A percentile compares a stretch with the other conserved stretches of the same genome.
Evolutionary conservation across 2,797 vertebrate genomes (phyloP).

Genomic region (Leptatherina wallacei): DNA sequence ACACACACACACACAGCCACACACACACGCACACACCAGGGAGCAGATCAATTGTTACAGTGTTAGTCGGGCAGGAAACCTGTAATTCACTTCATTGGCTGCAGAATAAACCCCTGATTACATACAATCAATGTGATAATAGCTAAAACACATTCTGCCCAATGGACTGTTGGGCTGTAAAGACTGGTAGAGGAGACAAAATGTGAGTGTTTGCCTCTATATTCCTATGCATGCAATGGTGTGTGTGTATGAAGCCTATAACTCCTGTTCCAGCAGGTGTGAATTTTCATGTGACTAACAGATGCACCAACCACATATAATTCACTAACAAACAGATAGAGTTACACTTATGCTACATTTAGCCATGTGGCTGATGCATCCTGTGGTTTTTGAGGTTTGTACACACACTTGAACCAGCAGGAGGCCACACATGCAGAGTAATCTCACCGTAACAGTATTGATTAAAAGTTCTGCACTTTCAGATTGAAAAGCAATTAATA

Average conservation of each 20-base stretch:
- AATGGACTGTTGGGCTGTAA: constrained; percentile 78
- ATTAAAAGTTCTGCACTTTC: constrained; percentile 66
- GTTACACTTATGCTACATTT: constrained; percentile 22
- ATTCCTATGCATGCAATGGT: constrained; percentile 35
- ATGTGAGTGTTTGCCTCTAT: constrained; percentile 52
- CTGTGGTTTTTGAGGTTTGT: constrained; percentile 57
- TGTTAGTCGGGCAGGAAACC: constrained; percentile 90
- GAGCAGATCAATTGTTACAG: constrained; percentile 96
- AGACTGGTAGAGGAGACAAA: constrained; percentile 59
- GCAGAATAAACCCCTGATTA: constrained; percentile 90
- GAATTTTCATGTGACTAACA: constrained; percentile 48
- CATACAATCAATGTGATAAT: constrained; percentile 90
- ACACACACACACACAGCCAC: constrained; percentile 55
- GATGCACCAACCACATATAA: constrained; percentile 13
- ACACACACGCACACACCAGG: constrained; percentile 62
- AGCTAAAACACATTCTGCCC: constrained; percentile 88
- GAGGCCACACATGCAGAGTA: constrained; percentile 36
- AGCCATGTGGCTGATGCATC: constrained; percentile 42
- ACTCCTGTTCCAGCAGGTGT: constrained; percentile 27
- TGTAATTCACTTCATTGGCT: constrained; percentile 93
- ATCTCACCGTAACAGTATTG: constrained; percentile 55
- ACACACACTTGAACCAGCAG: constrained; percentile 40
- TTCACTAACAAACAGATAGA: constrained; percentile 32
- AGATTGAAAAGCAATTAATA: constrained; percentile 39
- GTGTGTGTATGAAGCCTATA: constrained; percentile 7